Evolutionary conservation across 2,797 vertebrate species (phyloP).

Genomic region (Threskiornis aethiopicus): DNA sequence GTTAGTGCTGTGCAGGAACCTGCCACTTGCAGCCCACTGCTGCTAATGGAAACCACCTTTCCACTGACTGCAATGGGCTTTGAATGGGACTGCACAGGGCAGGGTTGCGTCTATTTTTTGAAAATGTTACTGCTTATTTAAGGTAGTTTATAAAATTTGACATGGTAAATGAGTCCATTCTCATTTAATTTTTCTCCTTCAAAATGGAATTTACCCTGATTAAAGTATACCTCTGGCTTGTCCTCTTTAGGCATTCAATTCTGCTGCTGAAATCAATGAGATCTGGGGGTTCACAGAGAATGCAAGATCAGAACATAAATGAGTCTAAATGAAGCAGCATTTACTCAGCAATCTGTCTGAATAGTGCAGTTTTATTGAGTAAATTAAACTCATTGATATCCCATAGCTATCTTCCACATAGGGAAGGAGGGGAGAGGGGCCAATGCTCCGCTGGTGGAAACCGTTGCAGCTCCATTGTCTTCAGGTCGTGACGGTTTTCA

Average conservation of each 20-base stretch:
- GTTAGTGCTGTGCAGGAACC: not conserved
- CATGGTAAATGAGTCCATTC: not conserved
- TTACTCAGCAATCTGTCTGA: not conserved
- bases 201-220: not conserved
- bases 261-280: not conserved
- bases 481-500: not conserved
- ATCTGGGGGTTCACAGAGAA: not conserved
- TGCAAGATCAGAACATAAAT: not conserved
- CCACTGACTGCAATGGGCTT: not conserved
- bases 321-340: not conserved
- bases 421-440: not conserved
- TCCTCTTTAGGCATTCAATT: not conserved
- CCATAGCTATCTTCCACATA: not conserved
- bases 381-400: not conserved
- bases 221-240: not conserved
- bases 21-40: not conserved
- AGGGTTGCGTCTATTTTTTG: not conserved
- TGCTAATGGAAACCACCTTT: not conserved
- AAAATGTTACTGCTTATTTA: not conserved
- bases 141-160: not conserved
- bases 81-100: not conserved
- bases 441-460: not conserved
- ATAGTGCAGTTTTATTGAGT: not conserved
- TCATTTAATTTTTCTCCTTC: not conserved
- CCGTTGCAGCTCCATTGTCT: not conserved